phyloP scores from a whole-genome alignment of 2,888 invertebrate species.

The Trypoxylon attenuatum region DNA sequence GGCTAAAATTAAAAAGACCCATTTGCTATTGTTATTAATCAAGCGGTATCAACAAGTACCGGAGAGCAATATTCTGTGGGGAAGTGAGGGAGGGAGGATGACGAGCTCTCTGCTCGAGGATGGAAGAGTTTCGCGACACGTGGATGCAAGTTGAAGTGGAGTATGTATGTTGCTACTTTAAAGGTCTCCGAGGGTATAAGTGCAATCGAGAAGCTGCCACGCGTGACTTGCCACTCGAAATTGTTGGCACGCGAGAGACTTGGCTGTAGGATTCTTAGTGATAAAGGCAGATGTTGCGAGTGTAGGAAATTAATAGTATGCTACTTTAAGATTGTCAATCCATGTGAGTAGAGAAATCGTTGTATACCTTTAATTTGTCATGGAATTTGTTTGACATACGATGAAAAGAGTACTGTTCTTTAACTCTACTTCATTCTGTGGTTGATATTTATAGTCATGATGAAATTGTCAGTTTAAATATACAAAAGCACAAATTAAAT shows the following conservation, averaged over 20 bases:
- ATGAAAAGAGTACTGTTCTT: too few relatives aligned
- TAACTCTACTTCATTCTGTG: too few relatives aligned
- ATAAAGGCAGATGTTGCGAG: conserved; percentile 10
- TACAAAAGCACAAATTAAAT: too few relatives aligned
- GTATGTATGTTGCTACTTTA: too few relatives aligned
- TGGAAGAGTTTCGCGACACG: too few relatives aligned
- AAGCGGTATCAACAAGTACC: background rate
- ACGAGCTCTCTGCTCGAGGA: background rate
- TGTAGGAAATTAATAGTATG: too few relatives aligned
- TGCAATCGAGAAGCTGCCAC: conserved; percentile 30
- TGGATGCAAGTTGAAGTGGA: too few relatives aligned
- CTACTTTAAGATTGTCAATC: too few relatives aligned
- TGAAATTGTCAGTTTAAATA: too few relatives aligned
- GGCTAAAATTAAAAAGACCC: background rate
- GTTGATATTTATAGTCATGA: too few relatives aligned
- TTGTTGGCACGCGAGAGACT: conserved; percentile 20
- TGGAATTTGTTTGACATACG: background rate
- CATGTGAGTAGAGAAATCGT: too few relatives aligned
- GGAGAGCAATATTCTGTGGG: background rate
- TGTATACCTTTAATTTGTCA: too few relatives aligned
- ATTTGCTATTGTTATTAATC: background rate
- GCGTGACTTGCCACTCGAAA: conserved; percentile 63
- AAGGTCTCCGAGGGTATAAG: conserved; percentile 18
- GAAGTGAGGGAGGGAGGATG: background rate
- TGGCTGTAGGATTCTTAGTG: conserved; percentile 14